Base-by-base conservation (phyloP, 1,140 invertebrate species). In the Drosophila willistoni region DNA sequence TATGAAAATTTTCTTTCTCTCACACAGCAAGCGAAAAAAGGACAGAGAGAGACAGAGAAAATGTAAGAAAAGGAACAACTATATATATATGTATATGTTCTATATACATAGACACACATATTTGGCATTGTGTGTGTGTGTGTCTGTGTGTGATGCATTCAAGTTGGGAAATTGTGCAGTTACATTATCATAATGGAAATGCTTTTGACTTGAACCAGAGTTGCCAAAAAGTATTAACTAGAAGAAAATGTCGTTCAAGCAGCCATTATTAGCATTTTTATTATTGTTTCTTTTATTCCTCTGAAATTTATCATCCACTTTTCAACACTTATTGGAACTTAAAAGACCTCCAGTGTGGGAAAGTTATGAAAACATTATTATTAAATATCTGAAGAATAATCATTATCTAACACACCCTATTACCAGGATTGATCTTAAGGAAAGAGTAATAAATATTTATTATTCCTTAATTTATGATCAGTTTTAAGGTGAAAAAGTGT, bases 181-280 rank as follows among this genome's bases (percentile, higher is more conserved):
- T 87, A 87, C 84, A 87, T 87, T 87, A 87, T 87, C 84, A 89
- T 87, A 87, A 89, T 87, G 84, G 77, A 89, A 87, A 87, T 80
- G 83, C 62, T 84, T 89, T 84, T 89, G 84, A 87, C 84, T 89
- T 84, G 84, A 89, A 71, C 62, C 72, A 89, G 83, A 68, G 84
- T 83, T 87, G 82, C 51, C 83, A 51, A 51, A 68, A 55, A 0
- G n/a, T 19, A 47, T 19, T 47, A 47, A 17, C 44, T 25, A 25
- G 3, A 10, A 19, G 44, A 19, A 47, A 47, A 47, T 47, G 10
- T 19, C 10, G 17, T 9, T 51, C 9, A 51, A 22, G 19, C 17
- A 22, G 19, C 17, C 10, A 10, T 51, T 51, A 3, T 19, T 1
- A 1, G 17, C 7, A 47, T 47, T 17, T 47, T 47, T 47, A 47